A percentile compares a stretch with the other conserved stretches of the same genome.
phyloP scores from a whole-genome alignment of 2,797 vertebrate species.

The Tenualosa ilisha region DNA sequence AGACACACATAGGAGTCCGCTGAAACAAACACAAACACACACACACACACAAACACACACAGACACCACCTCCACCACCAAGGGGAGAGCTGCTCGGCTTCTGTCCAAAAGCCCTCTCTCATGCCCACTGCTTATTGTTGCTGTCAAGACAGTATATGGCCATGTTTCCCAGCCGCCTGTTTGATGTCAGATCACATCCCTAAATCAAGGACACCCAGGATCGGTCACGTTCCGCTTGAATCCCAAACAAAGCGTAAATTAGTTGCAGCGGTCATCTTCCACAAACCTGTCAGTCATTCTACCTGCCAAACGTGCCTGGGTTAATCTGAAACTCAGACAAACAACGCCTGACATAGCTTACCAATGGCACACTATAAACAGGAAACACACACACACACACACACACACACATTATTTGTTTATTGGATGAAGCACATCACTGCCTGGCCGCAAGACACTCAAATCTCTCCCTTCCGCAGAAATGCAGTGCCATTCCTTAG shows the following conservation, averaged over 20 bases:
- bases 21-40: neutral
- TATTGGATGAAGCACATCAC: constrained; percentile 8
- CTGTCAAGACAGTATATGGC: constrained; percentile 23
- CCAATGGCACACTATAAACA: neutral
- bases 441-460: neutral
- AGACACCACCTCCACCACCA: neutral
- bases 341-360: neutral
- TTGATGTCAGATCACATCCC: neutral
- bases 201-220: constrained; percentile 12
- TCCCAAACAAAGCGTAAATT: constrained; percentile 19
- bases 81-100: neutral
- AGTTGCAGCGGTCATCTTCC: neutral
- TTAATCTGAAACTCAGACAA: neutral
- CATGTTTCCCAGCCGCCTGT: neutral
- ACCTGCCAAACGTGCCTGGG: neutral
- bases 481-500: neutral
- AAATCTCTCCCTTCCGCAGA: neutral
- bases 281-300: constrained; percentile 9
- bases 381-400: neutral
- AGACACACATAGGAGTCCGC: too few species aligned
- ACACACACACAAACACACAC: neutral
- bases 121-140: constrained; percentile 11
- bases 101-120: constrained; percentile 5
- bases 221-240: constrained; percentile 1
- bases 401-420: constrained; percentile 14